Evolutionary conservation across 1,140 invertebrate genomes (phyloP), one percentile per base, ranked within the genome.

Genomic region (Oncopeltus fasciatus): DNA sequence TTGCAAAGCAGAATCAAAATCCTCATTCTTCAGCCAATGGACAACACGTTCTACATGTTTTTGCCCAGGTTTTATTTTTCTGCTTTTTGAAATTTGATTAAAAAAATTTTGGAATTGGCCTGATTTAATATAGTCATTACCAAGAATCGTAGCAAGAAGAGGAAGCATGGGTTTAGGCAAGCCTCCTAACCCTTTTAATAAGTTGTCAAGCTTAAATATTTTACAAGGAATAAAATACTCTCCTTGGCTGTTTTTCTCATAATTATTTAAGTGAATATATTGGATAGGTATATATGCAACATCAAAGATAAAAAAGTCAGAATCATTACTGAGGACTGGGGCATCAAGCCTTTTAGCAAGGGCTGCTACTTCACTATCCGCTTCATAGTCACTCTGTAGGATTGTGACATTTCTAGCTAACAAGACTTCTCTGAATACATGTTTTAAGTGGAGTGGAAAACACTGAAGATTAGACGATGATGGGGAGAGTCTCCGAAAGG

Each of bases 281-380:
- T 83, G 77, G 51, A 90, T 82, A 0, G 88, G 87, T 63, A 94
- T 87, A 69, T 92, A 92, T 2, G 80, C 69, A 1, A 90, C 78
- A 74, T 89, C 85, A 73, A 86, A 91, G 58, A 95, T 84, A 71
- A 83, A 93, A 76, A 92, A 95, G 76, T 95, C 92, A 1, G 90
- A 94, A 73, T 95, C 92, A 67, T 85, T 86, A 70, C 88, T 92
- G 0, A 95, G 68, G 12, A 95, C 82, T 2, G 91, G 91, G 68
- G 89, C 93, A 4, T 92, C 75, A n/a, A 64, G 47, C 57, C 81
- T 75, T 65, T 81, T 81, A 0, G 89, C 87, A 57, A 94, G 68
- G 0, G 83, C 81, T 1, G 88, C 88, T 60, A 93, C 82, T 69
- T 91, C 83, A 66, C 83, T 80, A 73, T 95, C 92, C 44, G 90